phyloP scores from a whole-genome alignment of 2,113 vertebrate genomes.

The Ploceus nigricollis region DNA sequence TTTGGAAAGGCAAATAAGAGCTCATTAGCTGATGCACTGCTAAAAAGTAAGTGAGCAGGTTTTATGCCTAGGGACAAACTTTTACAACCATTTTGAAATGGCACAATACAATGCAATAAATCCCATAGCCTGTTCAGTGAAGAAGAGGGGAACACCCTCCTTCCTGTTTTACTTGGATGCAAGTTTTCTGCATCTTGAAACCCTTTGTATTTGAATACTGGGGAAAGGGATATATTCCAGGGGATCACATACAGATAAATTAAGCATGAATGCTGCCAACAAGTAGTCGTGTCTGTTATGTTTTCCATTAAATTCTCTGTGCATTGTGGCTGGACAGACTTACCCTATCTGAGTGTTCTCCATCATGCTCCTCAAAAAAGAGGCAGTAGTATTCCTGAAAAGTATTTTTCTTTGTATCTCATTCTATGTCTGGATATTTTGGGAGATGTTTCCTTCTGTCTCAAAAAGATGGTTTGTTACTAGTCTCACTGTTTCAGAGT shows the following conservation, averaged over 20 bases:
- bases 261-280: not conserved
- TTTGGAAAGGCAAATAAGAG: conserved; percentile 50
- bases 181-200: not conserved
- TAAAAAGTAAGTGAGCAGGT: conserved; percentile 11
- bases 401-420: not conserved
- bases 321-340: not conserved
- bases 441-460: not conserved
- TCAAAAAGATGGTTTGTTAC: not conserved
- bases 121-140: not conserved
- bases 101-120: not conserved
- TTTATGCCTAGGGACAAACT: conserved; percentile 16
- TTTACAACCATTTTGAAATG: conserved; percentile 27
- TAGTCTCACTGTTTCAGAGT: not conserved
- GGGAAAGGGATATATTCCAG: not conserved
- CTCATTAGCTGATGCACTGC: conserved; percentile 31
- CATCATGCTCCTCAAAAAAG: not conserved
- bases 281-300: not conserved
- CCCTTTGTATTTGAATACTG: not conserved
- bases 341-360: not conserved
- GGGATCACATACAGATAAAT: not conserved
- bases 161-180: not conserved
- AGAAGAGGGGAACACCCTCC: not conserved
- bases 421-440: not conserved
- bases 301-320: not conserved
- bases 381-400: not conserved